Conservation (phyloP, 2,113 vertebrate genomes). For the Seriola dumerili region DNA sequence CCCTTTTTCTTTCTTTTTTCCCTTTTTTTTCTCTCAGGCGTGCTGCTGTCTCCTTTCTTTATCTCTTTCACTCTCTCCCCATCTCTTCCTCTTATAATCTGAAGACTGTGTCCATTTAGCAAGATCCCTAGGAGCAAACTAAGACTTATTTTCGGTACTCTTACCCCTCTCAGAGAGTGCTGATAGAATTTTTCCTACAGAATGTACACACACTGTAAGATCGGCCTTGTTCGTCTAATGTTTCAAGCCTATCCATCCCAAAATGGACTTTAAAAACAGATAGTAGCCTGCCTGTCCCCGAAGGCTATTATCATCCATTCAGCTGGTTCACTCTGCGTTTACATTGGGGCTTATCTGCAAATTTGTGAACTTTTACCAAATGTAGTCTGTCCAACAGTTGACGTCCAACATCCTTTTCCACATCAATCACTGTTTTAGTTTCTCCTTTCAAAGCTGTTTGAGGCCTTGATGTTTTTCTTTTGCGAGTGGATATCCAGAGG, state of each 20-base stretch:
- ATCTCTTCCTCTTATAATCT: constrained; percentile 30
- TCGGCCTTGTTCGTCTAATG: constrained; percentile 56
- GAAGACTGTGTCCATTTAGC: constrained; percentile 61
- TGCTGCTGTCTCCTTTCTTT: constrained; percentile 19
- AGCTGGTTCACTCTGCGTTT: constrained; percentile 61
- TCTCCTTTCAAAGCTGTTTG: constrained; percentile 76
- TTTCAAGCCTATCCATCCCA: constrained; percentile 48
- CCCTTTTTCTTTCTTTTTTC: constrained; percentile 12
- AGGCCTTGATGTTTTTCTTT: constrained; percentile 79
- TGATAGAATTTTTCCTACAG: constrained; percentile 36
- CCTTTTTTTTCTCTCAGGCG: constrained; percentile 7
- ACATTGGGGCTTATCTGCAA: constrained; percentile 78
- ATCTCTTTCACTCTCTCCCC: constrained; percentile 1
- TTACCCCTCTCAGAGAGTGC: constrained; percentile 33
- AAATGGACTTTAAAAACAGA: constrained; percentile 69
- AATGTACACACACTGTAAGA: constrained; percentile 42
- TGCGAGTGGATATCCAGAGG: constrained; percentile 79
- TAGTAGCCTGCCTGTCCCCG: constrained; percentile 45
- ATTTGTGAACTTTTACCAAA: constrained; percentile 82
- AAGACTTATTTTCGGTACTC: constrained; percentile 14
- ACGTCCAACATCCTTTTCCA: constrained; percentile 76
- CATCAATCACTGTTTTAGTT: constrained; percentile 80
- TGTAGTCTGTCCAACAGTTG: constrained; percentile 72
- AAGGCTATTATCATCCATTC: constrained; percentile 68
- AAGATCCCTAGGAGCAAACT: constrained; percentile 41